Evolutionary conservation across 2,113 vertebrate genomes (phyloP).

Genomic region (Patagioenas fasciata): DNA sequence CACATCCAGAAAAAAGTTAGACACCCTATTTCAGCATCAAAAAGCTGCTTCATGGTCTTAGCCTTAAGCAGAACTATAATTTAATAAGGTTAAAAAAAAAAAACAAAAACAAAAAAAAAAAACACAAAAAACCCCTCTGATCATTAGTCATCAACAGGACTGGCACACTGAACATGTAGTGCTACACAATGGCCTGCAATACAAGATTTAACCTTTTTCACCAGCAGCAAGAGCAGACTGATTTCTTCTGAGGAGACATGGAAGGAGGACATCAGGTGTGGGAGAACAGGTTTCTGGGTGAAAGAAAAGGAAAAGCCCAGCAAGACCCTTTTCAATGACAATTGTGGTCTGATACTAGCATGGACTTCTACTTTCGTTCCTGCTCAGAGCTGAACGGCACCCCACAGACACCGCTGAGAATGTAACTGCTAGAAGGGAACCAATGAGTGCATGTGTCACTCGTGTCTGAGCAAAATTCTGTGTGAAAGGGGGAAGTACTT

Average conservation of each 20-base stretch:
- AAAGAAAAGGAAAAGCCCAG: neutral
- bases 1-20: neutral
- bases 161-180: neutral
- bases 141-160: neutral
- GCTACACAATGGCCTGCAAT: neutral
- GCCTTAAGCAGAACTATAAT: neutral
- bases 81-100: neutral
- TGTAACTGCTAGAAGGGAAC: neutral
- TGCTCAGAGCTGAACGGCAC: neutral
- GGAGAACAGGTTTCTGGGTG: neutral
- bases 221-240: neutral
- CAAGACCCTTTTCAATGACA: neutral
- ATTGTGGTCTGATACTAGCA: rapidly evolving
- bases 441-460: rapidly evolving
- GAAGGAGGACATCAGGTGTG: neutral
- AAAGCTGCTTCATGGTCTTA: neutral
- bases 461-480: neutral
- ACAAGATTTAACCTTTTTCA: neutral
- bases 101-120: neutral
- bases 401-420: neutral
- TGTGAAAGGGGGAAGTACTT: neutral
- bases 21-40: neutral
- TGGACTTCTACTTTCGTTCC: neutral
- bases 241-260: neutral
- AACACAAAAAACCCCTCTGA: neutral